Evolutionary conservation across 2,888 invertebrate species (phyloP).

Genomic region (Drosophila hamatofila): DNA sequence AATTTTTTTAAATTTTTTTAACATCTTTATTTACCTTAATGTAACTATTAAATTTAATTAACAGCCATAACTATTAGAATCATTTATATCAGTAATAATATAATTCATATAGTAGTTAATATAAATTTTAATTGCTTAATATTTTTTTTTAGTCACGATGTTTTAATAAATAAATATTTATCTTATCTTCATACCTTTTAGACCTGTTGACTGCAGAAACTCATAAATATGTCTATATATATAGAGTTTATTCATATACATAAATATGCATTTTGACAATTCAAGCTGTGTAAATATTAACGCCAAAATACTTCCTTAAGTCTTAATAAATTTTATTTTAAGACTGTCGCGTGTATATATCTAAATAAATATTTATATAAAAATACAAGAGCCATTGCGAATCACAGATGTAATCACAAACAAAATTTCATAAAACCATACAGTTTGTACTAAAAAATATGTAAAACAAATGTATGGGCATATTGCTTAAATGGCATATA

Average conservation of each 20-base stretch:
- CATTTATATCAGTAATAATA: too few species aligned
- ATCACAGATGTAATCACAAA: not conserved
- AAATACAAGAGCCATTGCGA: not conserved
- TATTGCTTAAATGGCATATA: too few species aligned
- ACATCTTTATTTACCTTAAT: too few species aligned
- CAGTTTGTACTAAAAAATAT: too few species aligned
- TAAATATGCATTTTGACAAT: not conserved
- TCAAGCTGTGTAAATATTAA: slow-evolving; percentile 37
- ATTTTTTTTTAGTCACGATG: too few species aligned
- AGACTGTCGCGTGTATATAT: not conserved
- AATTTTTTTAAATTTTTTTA: too few species aligned
- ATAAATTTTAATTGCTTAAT: not conserved
- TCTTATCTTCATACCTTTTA: not conserved
- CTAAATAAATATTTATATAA: not conserved
- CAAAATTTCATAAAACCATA: not conserved
- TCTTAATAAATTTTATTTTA: slow-evolving; percentile 23
- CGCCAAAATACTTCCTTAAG: slow-evolving; percentile 26
- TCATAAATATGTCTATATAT: not conserved
- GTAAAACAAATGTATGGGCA: too few species aligned
- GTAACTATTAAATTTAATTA: too few species aligned
- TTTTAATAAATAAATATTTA: not conserved
- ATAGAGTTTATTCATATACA: not conserved
- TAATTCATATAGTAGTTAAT: too few species aligned
- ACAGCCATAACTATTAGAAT: too few species aligned
- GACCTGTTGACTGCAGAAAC: not conserved